Evolutionary conservation across 2,113 vertebrate species (phyloP).

Genomic region (Daubentonia madagascariensis): DNA sequence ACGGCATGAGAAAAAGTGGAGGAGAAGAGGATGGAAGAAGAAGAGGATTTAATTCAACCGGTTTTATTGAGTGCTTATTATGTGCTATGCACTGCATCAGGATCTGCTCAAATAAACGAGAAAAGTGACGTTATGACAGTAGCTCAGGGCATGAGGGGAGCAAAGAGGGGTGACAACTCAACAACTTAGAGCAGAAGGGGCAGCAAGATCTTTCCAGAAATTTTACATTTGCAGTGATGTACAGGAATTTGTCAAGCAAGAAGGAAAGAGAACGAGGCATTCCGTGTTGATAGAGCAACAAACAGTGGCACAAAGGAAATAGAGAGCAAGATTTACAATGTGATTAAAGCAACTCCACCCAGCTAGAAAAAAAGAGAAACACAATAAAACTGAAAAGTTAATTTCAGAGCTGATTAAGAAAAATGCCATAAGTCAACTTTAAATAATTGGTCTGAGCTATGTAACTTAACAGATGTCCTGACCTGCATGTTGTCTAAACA

Average conservation of each 20-base stretch:
- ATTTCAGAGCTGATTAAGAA: neutral
- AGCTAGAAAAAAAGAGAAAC: neutral
- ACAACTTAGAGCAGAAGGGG: neutral
- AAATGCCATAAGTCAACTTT: neutral
- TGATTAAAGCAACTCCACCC: neutral
- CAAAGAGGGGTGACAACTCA: neutral
- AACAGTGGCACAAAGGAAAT: neutral
- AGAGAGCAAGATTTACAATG: neutral
- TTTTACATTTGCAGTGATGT: neutral
- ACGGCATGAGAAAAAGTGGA: neutral
- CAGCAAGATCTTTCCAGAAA: neutral
- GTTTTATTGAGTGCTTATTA: neutral
- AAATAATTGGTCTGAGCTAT: neutral
- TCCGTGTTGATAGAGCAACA: neutral
- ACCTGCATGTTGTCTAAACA: neutral
- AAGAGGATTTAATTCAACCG: neutral
- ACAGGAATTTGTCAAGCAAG: neutral
- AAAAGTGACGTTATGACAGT: neutral
- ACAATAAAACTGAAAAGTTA: neutral
- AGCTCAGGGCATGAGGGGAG: neutral
- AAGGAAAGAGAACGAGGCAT: neutral
- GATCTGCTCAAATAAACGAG: neutral
- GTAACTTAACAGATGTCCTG: no score
- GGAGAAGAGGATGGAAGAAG: neutral
- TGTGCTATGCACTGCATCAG: no score